Conservation (phyloP, 2,888 invertebrate species). For the Acanthosepion pharaonis region DNA sequence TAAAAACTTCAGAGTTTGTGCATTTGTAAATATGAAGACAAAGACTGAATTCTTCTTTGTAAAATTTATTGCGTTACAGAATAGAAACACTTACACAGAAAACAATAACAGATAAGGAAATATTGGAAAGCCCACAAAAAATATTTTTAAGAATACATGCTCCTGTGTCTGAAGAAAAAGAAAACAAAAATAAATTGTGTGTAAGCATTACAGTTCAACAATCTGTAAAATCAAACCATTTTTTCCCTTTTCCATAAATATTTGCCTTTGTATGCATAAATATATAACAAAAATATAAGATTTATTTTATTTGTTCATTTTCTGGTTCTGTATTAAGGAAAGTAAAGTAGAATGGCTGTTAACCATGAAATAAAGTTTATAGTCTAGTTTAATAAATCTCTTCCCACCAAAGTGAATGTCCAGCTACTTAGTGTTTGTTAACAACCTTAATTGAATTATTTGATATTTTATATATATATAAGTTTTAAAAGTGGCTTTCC, state of each 20-base stretch:
- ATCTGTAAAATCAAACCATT: neutral
- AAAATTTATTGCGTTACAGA: neutral
- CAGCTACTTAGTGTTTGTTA: too few species aligned
- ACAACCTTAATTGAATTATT: too few species aligned
- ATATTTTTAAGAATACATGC: slow-evolving; percentile 2
- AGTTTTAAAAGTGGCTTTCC: too few species aligned
- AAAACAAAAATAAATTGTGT: neutral
- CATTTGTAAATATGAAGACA: too few species aligned
- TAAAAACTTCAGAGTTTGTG: too few species aligned
- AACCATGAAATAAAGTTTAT: neutral
- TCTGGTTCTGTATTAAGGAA: neutral
- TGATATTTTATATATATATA: too few species aligned
- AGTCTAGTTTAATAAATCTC: too few species aligned
- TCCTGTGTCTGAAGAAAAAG: neutral
- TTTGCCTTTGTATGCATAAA: neutral
- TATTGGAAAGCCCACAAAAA: neutral
- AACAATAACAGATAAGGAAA: slow-evolving; percentile 33
- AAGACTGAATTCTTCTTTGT: neutral
- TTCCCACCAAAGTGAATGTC: too few species aligned
- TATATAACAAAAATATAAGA: neutral
- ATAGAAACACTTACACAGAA: neutral
- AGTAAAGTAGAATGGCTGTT: neutral
- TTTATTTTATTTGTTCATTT: neutral
- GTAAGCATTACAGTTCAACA: neutral
- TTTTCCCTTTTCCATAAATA: neutral